Evolutionary conservation across 2,797 vertebrate genomes (phyloP), one percentile per base, ranked within the genome.

Genomic region (Lagocephalus sceleratus): DNA sequence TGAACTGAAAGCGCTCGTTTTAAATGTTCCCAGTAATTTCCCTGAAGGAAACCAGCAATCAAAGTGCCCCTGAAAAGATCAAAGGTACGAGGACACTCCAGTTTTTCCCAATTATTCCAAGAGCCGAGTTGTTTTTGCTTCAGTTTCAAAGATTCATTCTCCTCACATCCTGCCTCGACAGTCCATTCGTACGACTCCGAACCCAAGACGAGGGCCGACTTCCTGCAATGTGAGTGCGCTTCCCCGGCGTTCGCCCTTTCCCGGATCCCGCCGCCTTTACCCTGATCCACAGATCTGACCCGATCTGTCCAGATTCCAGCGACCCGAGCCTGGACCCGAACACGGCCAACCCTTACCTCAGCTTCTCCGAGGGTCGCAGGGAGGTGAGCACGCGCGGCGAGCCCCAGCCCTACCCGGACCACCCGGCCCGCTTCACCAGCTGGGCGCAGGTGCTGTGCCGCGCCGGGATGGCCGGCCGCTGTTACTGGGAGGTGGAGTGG

Each of bases 401-500:
- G 39, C 64, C 63, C 0, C 84, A 86, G 79, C 40, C 72, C 0
- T 85, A 88, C 61, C 70, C 79, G 0, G 84, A 88, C 6, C 84
- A 89, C 66, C 83, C 73, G 0, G 81, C 90, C 3, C 83, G 89
- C 63, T 91, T 92, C 78, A 70, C 63, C 70, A 75, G 61, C 63
- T 92, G 90, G 89, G 86, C 88, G 16, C 90, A 92, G 79, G 89
- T 91, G 15, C 78, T 92, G 66, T 85, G 89, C 51, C 48, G 66
- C 9, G 82, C 87, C 0, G 87, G 84, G 2, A 73, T 87, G 71
- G 83, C 85, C 0, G 85, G 86, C 0, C 84, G 84, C 56, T 82
- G 85, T 63, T 92, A 92, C 79, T 92, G 90, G 90, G 91, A 92
- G 75, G 89, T 87, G 0, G 89, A 90, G 57, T 90, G 90, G 89